Base-by-base conservation (phyloP, 2,113 vertebrate genomes). In the Microtus pennsylvanicus region DNA sequence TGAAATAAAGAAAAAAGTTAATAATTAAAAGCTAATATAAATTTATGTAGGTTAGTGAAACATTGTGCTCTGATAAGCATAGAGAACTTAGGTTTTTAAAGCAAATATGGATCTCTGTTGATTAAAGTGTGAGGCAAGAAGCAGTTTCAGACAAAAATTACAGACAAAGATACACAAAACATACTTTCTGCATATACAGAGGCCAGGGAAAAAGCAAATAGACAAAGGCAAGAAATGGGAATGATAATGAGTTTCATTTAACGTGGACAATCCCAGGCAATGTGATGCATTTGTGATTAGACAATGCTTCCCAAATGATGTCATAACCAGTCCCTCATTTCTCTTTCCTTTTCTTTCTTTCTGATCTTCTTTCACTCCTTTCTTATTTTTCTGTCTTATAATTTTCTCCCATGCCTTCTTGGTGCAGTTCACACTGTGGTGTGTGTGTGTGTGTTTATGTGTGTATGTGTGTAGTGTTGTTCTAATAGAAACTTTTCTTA, bases 21-120 rank as follows among this genome's bases (percentile, higher is more conserved):
- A 90, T 90, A 92, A 74, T 42, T 35, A 52, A 89, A 72, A 86
- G 7, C 45, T 85, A n/a, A 19, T 24, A 42, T 35, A 87, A 50
- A 5, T 80, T 75, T 30, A 52, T 77, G 35, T 3, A 33, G 22
- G 35, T 82, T 69, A 38, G 11, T 81, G 63, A 88, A 77, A 55
- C 58, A 58, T 58, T 94, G 35, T 93, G 72, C 26, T 92, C 7
- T 13, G 42, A 1, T 55, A 47, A 50, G 90, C 92, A 22, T 83
- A 33, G 78, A 91, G 89, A 83, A 81, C n/a, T 70, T 88, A 83
- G 17, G 45, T 83, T 42, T 19, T 72, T 69, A 69, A 38, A 80
- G 55, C 50, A 91, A 95, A 87, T 87, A 90, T 90, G 93, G 93
- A 89, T 38, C 65, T 91, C 52, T 76, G 42, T 35, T 95, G 69